Base-by-base conservation (phyloP, 2,888 invertebrate species). In the Heliconius erato region DNA sequence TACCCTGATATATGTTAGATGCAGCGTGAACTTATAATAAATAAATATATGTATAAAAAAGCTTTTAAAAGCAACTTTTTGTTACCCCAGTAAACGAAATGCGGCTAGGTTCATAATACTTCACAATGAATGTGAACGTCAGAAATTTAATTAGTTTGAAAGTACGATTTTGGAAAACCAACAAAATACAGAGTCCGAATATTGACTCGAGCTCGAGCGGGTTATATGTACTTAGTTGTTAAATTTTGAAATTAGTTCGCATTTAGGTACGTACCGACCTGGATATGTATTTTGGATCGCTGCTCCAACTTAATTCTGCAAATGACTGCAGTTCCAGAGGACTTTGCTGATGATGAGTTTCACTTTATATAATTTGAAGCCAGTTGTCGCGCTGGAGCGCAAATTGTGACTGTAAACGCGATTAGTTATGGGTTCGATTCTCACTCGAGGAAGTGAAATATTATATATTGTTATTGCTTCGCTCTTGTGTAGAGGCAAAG, bases 221-320 rank as follows among this genome's bases (percentile, higher is more conserved):
- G 79, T 79, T 81, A 63, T 74, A n/a, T n/a, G 63, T n/a, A 82
- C 71, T 79, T 78, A 84, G 76, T 82, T 84, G 81, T 77, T 83
- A 81, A 82, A 82, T 84, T 76, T 79, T 82, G 72, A 83, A 84
- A 83, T 84, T 84, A 84, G 83, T 83, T 84, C 81, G 79, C 78
- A 77, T 83, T 79, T 80, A 74, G 71, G 49, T 72, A 78, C 77
- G 76, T 79, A 83, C n/a, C 26, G 16, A 44, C 44, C 4, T 40
- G 16, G 23, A 32, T 72, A 72, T 44, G 35, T 81, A 79, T 81
- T 83, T 81, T 65, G 68, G 81, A 12, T 76, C 9, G 69, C 65
- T 77, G 49, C 59, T 67, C 68, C 63, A 26, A 65, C 63, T 44
- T 44, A 26, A 35, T 49, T 79, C 59, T 44, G 44, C n/a, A 79